phyloP scores from a whole-genome alignment of 2,113 vertebrate genomes.

The Datnioides undecimradiatus region DNA sequence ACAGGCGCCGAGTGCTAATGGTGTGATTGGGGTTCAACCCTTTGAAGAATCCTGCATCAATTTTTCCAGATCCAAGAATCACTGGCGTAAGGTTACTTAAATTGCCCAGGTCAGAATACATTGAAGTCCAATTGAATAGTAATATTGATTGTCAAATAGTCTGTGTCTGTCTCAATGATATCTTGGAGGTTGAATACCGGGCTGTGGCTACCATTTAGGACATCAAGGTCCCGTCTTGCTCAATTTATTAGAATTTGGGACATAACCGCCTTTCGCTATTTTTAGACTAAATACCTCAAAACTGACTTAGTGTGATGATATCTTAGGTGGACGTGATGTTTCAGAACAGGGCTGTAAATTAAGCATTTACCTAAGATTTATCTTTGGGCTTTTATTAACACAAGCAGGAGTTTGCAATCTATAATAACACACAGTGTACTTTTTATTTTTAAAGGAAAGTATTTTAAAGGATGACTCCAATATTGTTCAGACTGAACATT shows the following conservation, averaged over 20 bases:
- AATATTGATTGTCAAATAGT: slow-evolving; percentile 56
- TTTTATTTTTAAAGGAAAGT: too few relatives aligned
- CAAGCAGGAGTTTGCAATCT: too few relatives aligned
- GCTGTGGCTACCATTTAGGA: background rate
- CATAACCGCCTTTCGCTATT: background rate
- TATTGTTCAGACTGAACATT: too few relatives aligned
- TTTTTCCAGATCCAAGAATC: slow-evolving; percentile 49
- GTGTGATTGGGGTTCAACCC: background rate
- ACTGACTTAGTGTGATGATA: background rate
- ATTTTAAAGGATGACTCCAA: too few relatives aligned
- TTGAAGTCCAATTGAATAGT: slow-evolving; percentile 47
- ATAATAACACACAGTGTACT: too few relatives aligned
- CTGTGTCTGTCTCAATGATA: slow-evolving; percentile 6
- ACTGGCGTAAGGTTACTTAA: slow-evolving; percentile 56
- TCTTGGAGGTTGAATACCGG: slow-evolving; percentile 4
- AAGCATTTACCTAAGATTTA: too few relatives aligned
- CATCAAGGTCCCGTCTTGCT: background rate
- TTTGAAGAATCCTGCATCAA: slow-evolving; percentile 47
- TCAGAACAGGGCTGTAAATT: background rate
- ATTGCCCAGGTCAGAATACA: slow-evolving; percentile 56
- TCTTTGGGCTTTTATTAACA: too few relatives aligned
- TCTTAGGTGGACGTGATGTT: background rate
- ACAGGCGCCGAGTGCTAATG: slow-evolving; percentile 36
- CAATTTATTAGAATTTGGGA: background rate
- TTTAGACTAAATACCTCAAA: background rate